Conservation (phyloP, 1,140 invertebrate genomes). For the Lordiphosa clarofinis region DNA sequence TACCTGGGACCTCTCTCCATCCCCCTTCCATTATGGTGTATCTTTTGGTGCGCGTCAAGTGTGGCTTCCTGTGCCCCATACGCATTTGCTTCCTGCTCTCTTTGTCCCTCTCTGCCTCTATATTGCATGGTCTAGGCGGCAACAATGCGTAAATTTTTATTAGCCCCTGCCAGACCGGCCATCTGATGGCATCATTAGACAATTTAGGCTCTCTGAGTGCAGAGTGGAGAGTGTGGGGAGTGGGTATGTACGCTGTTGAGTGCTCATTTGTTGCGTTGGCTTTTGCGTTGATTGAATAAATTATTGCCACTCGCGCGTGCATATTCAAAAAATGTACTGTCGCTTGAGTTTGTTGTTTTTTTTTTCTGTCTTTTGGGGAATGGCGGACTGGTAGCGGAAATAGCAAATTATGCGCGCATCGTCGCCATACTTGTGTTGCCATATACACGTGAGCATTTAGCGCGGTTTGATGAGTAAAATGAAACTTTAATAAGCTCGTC, state of each 20-base stretch:
- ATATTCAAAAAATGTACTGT: slow-evolving; percentile 38
- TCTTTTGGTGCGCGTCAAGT: slow-evolving; percentile 58
- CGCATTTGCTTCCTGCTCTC: slow-evolving; percentile 26
- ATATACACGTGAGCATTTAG: slow-evolving; percentile 2
- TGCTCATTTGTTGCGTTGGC: slow-evolving; percentile 44
- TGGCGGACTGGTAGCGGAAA: slow-evolving; percentile 49
- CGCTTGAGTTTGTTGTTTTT: slow-evolving; percentile 7
- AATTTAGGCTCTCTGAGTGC: slow-evolving; percentile 67
- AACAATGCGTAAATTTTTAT: slow-evolving; percentile 70
- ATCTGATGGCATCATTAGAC: slow-evolving; percentile 77
- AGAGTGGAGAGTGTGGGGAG: slow-evolving; percentile 24
- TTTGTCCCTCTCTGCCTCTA: neutral
- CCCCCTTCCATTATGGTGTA: slow-evolving; percentile 18
- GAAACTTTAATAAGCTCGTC: too few species aligned
- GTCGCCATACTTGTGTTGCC: slow-evolving; percentile 40
- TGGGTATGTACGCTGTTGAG: slow-evolving; percentile 17
- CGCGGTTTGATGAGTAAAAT: too few species aligned
- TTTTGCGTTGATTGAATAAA: slow-evolving; percentile 73
- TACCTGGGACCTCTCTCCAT: neutral
- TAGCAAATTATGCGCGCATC: slow-evolving; percentile 65
- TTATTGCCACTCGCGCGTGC: slow-evolving; percentile 69
- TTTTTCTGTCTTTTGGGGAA: slow-evolving; percentile 7
- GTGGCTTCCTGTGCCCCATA: slow-evolving; percentile 55
- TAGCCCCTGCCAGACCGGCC: slow-evolving; percentile 34
- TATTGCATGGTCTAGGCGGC: slow-evolving; percentile 36